These are phyloP conservation scores for Troides oblongomaculatus DNA, from an alignment of 2,888 invertebrate genomes.

Conservation along the genomic window DNA sequence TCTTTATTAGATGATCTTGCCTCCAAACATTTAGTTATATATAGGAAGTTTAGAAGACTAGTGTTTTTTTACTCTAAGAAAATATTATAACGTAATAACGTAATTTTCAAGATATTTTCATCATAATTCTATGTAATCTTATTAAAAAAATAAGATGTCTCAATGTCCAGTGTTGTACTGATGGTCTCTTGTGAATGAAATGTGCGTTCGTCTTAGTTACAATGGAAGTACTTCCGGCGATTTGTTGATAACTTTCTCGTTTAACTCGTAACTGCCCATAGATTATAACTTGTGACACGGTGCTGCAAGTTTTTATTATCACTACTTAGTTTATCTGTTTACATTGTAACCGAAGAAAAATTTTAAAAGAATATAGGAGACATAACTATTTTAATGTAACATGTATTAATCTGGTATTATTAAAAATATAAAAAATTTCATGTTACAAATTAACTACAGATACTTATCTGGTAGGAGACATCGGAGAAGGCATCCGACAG, in stretches of 20 bases:
- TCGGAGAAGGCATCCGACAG: no score
- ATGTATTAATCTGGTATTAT: background rate
- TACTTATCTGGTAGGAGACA: no score
- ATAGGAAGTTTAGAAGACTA: no score
- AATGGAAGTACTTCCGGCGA: constrained; percentile 13
- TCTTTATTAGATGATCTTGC: no score
- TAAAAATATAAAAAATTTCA: no score
- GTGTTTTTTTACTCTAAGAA: no score
- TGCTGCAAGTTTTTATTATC: constrained; percentile 4
- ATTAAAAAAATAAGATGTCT: background rate
- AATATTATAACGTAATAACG: no score
- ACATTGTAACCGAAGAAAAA: constrained; percentile 8
- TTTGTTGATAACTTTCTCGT: constrained; percentile 18
- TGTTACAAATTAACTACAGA: no score
- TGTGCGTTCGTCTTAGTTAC: constrained; percentile 4
- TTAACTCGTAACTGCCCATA: constrained; percentile 6
- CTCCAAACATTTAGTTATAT: no score
- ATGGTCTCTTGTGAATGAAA: background rate
- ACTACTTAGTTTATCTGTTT: background rate
- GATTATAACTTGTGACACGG: constrained; percentile 9
- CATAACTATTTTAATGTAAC: background rate
- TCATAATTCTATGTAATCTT: background rate
- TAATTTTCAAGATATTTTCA: no score
- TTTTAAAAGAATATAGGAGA: background rate
- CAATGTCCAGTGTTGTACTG: background rate